Base-by-base conservation (phyloP, 1,140 invertebrate genomes). In the Pentalonia nigronervosa region DNA sequence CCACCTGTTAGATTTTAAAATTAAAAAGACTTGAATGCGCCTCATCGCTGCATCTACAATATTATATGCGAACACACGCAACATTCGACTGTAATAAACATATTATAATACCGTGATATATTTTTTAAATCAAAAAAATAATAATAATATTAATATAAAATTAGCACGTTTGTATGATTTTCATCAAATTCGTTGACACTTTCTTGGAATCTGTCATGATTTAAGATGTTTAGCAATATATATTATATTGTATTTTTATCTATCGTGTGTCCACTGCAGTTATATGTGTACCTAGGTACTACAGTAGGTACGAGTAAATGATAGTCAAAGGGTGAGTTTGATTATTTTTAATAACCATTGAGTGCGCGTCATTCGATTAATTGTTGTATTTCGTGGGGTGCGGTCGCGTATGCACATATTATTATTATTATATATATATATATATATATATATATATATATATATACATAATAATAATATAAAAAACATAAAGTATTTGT, bases 1-100 rank as follows among this genome's bases (percentile, higher is more conserved):
- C 60, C 60, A 76, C 60, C 60, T 76, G 60, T 76, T 76, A 30
- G n/a, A 30, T 76, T 76, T 76, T 76, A n/a, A 76, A 76, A 76
- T 76, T 76, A 76, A 76, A 76, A 76, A 76, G 60, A 76, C 60
- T 76, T 76, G 30, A 76, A 76, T 30, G 60, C 60, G 30, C 60
- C 60, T 76, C n/a, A 7, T 76, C 50, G 21, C 11, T 76, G 4
- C 60, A n/a, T 67, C 11, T n/a, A n/a, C 60, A n/a, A 41, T 41
- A 4, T 41, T 41, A 11, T 17, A 67, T 67, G 17, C 23, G 60
- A 76, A 76, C 60, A 76, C 60, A 76, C 60, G 60, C 60, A 30
- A 76, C 30, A 30, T 6, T 0, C 60, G n/a, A 76, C 60, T 14
- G 14, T 76, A 76, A n/a, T 76, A 41, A 2, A 41, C 4, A 41